These are phyloP conservation scores for Sternotherus odoratus DNA, from an alignment of 2,797 vertebrate genomes.

Conservation along the genomic window DNA sequence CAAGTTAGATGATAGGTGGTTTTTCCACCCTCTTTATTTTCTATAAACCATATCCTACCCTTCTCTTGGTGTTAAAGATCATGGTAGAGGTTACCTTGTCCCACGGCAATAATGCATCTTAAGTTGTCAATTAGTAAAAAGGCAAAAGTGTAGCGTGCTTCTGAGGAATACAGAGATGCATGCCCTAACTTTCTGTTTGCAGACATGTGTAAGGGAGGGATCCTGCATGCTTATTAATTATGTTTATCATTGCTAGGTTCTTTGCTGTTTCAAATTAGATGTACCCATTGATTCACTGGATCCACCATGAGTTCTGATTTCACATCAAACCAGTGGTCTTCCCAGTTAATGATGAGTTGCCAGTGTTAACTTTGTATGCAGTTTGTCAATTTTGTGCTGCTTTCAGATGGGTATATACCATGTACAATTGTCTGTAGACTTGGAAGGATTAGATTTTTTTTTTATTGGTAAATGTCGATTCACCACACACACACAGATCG, in stretches of 20 bases:
- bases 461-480: neutral
- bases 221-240: neutral
- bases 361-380: neutral
- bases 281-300: neutral
- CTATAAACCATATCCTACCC: neutral
- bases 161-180: neutral
- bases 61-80: neutral
- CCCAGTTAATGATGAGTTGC: neutral
- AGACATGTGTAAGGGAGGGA: neutral
- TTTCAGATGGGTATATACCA: fast-evolving
- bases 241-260: neutral
- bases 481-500: neutral
- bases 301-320: neutral
- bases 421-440: neutral
- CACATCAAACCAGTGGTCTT: fast-evolving
- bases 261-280: neutral
- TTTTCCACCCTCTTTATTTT: neutral
- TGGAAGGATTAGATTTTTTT: neutral
- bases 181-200: neutral
- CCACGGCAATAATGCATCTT: neutral
- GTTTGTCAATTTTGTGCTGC: neutral
- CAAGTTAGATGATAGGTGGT: neutral
- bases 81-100: fast-evolving
- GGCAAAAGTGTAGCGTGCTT: neutral
- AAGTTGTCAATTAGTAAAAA: neutral